phyloP scores from a whole-genome alignment of 1,140 invertebrate genomes.

The Drosophila fuyamai region DNA sequence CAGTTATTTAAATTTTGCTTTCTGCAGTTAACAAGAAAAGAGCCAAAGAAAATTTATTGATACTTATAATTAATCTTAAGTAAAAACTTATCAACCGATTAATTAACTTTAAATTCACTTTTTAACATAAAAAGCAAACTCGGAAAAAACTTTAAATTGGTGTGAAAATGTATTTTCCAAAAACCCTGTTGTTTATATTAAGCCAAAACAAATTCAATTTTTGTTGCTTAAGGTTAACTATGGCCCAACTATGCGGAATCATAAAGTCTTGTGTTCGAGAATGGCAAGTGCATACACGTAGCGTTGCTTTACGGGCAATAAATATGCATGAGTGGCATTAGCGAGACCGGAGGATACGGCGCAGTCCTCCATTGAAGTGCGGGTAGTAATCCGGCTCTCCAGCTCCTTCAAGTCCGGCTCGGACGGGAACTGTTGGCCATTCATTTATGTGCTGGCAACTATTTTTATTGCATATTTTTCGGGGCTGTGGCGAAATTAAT shows the following conservation, averaged over 20 bases:
- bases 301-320: constrained; percentile 46
- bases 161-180: too few relatives aligned
- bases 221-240: constrained; percentile 7
- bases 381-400: constrained; percentile 29
- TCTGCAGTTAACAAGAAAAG: neutral
- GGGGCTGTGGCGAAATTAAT: constrained; percentile 67
- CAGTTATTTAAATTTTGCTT: neutral
- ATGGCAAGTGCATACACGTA: constrained; percentile 22
- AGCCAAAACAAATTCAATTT: neutral
- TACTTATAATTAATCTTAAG: too few relatives aligned
- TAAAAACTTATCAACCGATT: too few relatives aligned
- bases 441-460: constrained; percentile 56
- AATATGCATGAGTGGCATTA: constrained; percentile 65
- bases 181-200: too few relatives aligned
- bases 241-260: constrained; percentile 16
- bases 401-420: constrained; percentile 10
- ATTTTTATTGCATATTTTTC: constrained; percentile 79
- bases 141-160: too few relatives aligned
- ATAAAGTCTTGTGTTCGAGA: constrained; percentile 5
- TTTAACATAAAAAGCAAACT: too few relatives aligned
- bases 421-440: constrained; percentile 11
- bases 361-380: constrained; percentile 12
- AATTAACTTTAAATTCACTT: too few relatives aligned
- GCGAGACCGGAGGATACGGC: constrained; percentile 8
- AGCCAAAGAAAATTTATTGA: too few relatives aligned